These are phyloP conservation scores for Carcina quercana DNA, from an alignment of 2,888 invertebrate genomes.

Conservation along the genomic window DNA sequence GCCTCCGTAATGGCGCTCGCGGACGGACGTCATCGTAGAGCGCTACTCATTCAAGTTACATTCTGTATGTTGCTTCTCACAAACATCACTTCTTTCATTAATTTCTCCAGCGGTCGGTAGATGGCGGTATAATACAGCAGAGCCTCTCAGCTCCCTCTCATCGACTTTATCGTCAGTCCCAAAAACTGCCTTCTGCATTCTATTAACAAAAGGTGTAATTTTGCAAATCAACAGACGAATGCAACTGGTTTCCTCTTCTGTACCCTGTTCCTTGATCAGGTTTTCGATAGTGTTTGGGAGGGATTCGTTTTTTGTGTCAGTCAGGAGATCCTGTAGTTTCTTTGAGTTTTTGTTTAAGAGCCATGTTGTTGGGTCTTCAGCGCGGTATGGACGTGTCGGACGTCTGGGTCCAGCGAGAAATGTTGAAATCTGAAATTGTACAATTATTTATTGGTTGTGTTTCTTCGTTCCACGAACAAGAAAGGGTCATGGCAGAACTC, in stretches of 20 bases:
- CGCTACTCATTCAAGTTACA: conserved; percentile 59
- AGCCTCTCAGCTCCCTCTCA: conserved; percentile 32
- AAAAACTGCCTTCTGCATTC: conserved; percentile 82
- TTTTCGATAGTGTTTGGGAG: conserved; percentile 77
- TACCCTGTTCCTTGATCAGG: conserved; percentile 68
- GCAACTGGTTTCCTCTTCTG: conserved; percentile 78
- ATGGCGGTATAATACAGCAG: conserved; percentile 73
- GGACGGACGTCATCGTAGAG: too few species aligned
- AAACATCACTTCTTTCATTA: conserved; percentile 72
- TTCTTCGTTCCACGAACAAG: too few species aligned
- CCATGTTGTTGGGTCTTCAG: conserved; percentile 63
- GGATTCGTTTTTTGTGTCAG: conserved; percentile 75
- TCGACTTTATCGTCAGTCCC: conserved; percentile 40
- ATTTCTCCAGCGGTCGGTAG: conserved; percentile 77
- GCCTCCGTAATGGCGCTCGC: too few species aligned
- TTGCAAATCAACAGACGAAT: conserved; percentile 84
- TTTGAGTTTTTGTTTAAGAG: conserved; percentile 77
- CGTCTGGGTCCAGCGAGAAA: conserved; percentile 55
- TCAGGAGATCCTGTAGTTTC: conserved; percentile 71
- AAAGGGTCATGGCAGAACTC: too few species aligned
- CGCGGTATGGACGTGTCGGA: conserved; percentile 30
- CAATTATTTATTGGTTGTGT: too few species aligned
- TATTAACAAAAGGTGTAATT: conserved; percentile 82
- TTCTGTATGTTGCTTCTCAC: conserved; percentile 75
- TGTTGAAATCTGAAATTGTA: conserved; percentile 77